Base-by-base conservation (phyloP, 1,140 invertebrate genomes). In the Zaprionus lachaisei region DNA sequence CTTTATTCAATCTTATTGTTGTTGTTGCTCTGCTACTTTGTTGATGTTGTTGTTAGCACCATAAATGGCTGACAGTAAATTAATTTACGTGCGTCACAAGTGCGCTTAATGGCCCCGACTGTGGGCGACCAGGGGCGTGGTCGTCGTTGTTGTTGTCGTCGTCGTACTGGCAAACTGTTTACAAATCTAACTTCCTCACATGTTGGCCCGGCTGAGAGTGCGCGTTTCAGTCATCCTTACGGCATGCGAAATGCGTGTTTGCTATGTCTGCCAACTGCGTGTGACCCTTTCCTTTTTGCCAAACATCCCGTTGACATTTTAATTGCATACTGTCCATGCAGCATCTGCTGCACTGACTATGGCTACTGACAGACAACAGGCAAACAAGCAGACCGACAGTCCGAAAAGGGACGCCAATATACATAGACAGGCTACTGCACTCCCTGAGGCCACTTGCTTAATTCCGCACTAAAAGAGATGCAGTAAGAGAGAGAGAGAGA, bases 51-150 rank as follows among this genome's bases (percentile, higher is more conserved):
- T 64, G 66, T 44, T 34, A 62, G 61, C 70, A 55, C 68, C 83
- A 80, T 89, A 87, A 83, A 80, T 89, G 84, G 83, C 66, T 58
- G 78, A 79, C 81, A 81, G 84, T 89, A 81, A 90, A 89, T 90
- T 90, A 84, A 84, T 89, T 89, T 84, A 84, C 79, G 81, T 90
- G 83, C 79, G 79, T 84, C 85, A 87, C 84, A 89, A 90, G 85
- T 81, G 85, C 72, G 74, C 81, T 84, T 84, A 84, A 87, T 89
- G 84, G 81, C 58, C 20, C 17, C 7, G 41, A 57, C 2, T 54
- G 75, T 57, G 63, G 57, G 64, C 49, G 28, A 9, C 7, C 22
- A 47, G 26, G 63, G 77, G 78, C 78, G 72, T 77, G 75, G 81
- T 20, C 55, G 20, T 41, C 51, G 77, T 69, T 75, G 67, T 77